Base-by-base conservation (phyloP, 2,113 vertebrate species). In the Raja brachyura region DNA sequence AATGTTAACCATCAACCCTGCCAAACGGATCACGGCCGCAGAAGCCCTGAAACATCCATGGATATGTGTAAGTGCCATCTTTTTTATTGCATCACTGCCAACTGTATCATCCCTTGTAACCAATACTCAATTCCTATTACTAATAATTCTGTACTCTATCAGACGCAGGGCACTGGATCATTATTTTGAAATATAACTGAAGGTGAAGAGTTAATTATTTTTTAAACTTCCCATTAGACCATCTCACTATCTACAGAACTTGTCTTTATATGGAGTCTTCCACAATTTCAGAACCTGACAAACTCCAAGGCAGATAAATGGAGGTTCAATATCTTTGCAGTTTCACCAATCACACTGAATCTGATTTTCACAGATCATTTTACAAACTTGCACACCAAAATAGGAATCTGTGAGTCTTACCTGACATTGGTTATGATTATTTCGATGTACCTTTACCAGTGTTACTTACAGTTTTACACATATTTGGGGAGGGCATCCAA, bases 1-100 rank as follows among this genome's bases (percentile, higher is more conserved):
- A 96, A 99, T 99, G 98, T 97, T 99, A 93, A 99, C 98, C 75
- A 99, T 99, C 93, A 99, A 99, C 94, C 98, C 98, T 33, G 98
- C 97, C 81, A 99, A 99, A 95, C 97, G 98, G 78, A 97, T 99
- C 95, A 98, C 97, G 0, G 98, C 98, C 81, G 96, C 98, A 0
- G 98, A 99, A 93, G 98, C 97, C 0, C 97, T 99, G 93, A 99
- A 99, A 94, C 98, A 99, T 94, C 98, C 98, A 13, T 99, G 98
- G 98, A 99, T 99, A 96, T 99, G 98, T 93, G 98, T 99, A 97
- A 94, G 98, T 96, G 20, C 75, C 22, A 93, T 94, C 33, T 94
- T 70, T 93, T 94, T 1, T 48, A 48, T 90, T 78, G 93, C 94
- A 99, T 98, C 98, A 99, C 98, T 98, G 98, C 93, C 98, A 61